Conservation (phyloP, 2,888 invertebrate species). For the Athalia cordata region DNA sequence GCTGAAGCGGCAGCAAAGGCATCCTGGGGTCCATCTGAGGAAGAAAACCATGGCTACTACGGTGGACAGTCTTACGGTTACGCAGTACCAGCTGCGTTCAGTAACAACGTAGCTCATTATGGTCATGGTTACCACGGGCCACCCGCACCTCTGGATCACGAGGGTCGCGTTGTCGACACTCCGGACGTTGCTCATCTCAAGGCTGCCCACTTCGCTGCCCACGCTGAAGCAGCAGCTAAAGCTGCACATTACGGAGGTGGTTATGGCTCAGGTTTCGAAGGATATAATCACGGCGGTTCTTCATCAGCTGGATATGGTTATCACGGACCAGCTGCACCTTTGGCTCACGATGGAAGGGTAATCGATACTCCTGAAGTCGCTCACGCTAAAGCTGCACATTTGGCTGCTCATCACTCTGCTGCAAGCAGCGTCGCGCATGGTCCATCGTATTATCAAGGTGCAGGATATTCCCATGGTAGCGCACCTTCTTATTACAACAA, state of each 20-base stretch:
- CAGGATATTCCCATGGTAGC: not conserved
- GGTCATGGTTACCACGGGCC: constrained; percentile 55
- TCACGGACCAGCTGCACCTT: constrained; percentile 40
- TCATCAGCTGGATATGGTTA: constrained; percentile 30
- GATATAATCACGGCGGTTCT: constrained; percentile 2
- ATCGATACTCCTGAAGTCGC: constrained; percentile 56
- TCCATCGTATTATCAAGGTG: not conserved
- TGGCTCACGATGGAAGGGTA: constrained; percentile 47
- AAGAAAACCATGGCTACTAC: constrained; percentile 17
- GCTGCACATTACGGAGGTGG: constrained; percentile 31
- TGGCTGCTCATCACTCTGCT: constrained; percentile 46
- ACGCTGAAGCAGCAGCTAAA: constrained; percentile 40
- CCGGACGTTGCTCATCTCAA: constrained; percentile 42
- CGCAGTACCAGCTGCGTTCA: constrained; percentile 45
- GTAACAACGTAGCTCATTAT: constrained; percentile 47
- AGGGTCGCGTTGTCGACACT: constrained; percentile 49
- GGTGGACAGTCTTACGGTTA: constrained; percentile 31
- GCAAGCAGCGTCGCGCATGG: constrained; percentile 16
- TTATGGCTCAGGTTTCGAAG: constrained; percentile 5
- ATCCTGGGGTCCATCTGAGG: constrained; percentile 34
- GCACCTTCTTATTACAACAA: constrained; percentile 26
- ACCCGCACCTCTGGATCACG: constrained; percentile 52
- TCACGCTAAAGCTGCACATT: constrained; percentile 53
- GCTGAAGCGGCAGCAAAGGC: constrained; percentile 44
- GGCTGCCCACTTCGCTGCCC: constrained; percentile 45